Percentiles rank a stretch among this genome's conserved stretches.
Evolutionary conservation across 2,797 vertebrate genomes (phyloP).

Genomic region (Vireo griseus): DNA sequence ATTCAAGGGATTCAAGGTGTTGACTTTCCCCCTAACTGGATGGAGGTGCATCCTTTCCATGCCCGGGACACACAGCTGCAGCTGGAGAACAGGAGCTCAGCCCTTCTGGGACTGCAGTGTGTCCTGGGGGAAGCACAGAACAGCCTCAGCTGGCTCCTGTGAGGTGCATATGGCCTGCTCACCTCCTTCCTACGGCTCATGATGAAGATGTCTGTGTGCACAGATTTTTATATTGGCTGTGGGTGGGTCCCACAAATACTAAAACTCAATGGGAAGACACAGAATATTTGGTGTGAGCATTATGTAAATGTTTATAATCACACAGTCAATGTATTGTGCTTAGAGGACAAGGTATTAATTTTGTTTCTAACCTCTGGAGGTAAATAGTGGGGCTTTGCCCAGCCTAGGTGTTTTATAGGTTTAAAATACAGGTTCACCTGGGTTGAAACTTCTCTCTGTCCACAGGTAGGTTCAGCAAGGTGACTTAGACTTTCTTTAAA

Average conservation of each 20-base stretch:
- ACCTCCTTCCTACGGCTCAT: neutral
- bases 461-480: fast-evolving
- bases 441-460: neutral
- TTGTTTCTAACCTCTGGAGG: neutral
- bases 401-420: neutral
- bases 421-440: neutral
- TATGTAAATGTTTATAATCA: neutral
- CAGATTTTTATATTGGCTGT: neutral
- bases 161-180: fast-evolving
- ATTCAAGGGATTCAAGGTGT: neutral
- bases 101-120: neutral
- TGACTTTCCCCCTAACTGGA: neutral
- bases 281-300: neutral
- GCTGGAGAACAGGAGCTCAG: neutral
- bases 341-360: neutral
- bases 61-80: fast-evolving
- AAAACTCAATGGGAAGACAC: neutral
- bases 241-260: neutral
- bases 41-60: neutral
- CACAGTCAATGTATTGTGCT: neutral
- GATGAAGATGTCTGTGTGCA: neutral
- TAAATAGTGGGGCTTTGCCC: neutral
- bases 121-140: neutral
- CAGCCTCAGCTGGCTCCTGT: fast-evolving
- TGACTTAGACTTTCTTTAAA: neutral